Evolutionary conservation across 1,140 invertebrate genomes (phyloP), one percentile per base, ranked within the genome.

Genomic region (Neodiprion virginianus): DNA sequence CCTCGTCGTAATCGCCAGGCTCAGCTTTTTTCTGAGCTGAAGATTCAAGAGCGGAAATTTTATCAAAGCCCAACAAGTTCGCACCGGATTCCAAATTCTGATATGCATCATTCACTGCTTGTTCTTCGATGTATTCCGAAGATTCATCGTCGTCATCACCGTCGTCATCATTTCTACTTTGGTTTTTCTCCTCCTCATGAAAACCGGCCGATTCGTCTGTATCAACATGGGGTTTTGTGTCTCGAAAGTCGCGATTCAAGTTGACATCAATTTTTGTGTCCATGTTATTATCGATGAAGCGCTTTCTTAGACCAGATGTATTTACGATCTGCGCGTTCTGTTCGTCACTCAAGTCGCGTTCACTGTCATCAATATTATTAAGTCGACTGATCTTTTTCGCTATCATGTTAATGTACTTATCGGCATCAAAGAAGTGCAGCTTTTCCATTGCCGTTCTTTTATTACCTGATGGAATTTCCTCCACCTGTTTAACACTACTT

Each of bases 391-490:
- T 76, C 4, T 67, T 71, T 40, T 71, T 71, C n/a, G 75, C 68
- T 11, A 76, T 74, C 49, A 70, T 47, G 17, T 73, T 74, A 28
- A 76, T 74, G 66, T 76, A 76, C 21, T 76, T 76, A 28, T 76
- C 72, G 23, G 72, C 71, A 40, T 76, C 21, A 8, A 67, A 67
- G 21, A 76, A 66, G n/a, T 76, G 75, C 28, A 76, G 47, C 49
- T 71, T n/a, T 67, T 76, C 53, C 61, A 76, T 48, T 1, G 21
- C 70, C 48, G 67, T 70, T 68, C 61, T 40, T 9, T 74, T 48
- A 11, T 12, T 21, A 21, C 23, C 40, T 11, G 40, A 17, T 12
- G 67, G 67, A 21, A 23, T 14, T 14, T 65, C 61, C 4, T 65
- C 17, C 12, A 14, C 61, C 4, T 65, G 12, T 14, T 65, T 21